Evolutionary conservation across 2,888 invertebrate species (phyloP), one percentile per base, ranked within the genome.

Genomic region (Acronicta alni): DNA sequence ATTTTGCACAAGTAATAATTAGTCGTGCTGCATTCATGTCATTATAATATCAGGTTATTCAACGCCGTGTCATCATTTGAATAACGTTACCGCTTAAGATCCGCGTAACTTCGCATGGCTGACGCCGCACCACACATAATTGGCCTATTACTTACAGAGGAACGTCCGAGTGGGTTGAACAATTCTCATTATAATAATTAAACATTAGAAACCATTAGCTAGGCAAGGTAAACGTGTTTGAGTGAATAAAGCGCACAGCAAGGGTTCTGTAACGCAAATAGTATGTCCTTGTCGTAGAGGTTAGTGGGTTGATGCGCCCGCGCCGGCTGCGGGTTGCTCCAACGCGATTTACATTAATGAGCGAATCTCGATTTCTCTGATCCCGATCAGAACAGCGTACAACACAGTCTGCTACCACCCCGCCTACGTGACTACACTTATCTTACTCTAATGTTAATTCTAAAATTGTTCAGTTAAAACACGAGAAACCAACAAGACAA

Each of bases 281-380:
- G 52, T 42, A 82, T 82, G 78, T 87, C 83, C 80, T 82, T 82
- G 72, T 73, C 62, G 69, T 77, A 75, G 82, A 85, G 92, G 92
- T 93, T 86, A 93, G 91, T 93, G 82, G 92, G 92, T 91, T 91
- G 88, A 82, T 57, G 61, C 82, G 83, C 82, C 79, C 76, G 83
- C 81, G 80, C 77, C 75, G 73, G 81, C 84, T 79, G 79, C 72
- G 77, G 80, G 78, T 81, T 77, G 79, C 72, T 42, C 47, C 55
- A 54, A 26, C 54, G 84, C 84, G 84, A 90, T 91, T 90, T 91
- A 89, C 89, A 91, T 90, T 91, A 90, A 89, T 85, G 88, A 89
- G 87, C 81, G 82, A 87, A 84, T 88, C 86, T 87, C 84, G 86
- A 90, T 92, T 92, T 92, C 91, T 89, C 88, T 79, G 80, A 76